A percentile compares a stretch with the other conserved stretches of the same genome.
Evolutionary conservation across 1,140 invertebrate species (phyloP).

Genomic region (Hycleus cichorii): DNA sequence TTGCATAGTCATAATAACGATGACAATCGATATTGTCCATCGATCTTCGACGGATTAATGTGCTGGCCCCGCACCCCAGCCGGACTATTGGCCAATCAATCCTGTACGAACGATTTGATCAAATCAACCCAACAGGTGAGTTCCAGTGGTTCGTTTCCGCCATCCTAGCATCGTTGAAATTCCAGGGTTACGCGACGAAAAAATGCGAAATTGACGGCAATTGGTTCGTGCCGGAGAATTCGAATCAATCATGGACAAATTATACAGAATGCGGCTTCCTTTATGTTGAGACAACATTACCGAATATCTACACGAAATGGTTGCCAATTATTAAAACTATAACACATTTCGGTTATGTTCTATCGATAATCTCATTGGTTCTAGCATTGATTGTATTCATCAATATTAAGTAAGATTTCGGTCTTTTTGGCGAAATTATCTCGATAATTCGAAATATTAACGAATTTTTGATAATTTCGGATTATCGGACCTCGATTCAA

Average conservation of each 20-base stretch:
- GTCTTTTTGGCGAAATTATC: slow-evolving; percentile 13
- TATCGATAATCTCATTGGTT: slow-evolving; percentile 58
- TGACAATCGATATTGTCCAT: slow-evolving; percentile 19
- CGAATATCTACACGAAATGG: slow-evolving; percentile 45
- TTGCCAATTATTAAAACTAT: slow-evolving; percentile 55
- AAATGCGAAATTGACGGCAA: slow-evolving; percentile 49
- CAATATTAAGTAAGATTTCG: slow-evolving; percentile 56
- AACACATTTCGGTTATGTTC: slow-evolving; percentile 60
- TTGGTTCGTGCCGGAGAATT: slow-evolving; percentile 47
- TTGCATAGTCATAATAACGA: too few species aligned
- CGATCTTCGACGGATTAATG: slow-evolving; percentile 47
- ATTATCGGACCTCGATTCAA: too few species aligned
- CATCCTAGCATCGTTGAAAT: slow-evolving; percentile 8
- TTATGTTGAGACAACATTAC: slow-evolving; percentile 8
- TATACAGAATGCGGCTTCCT: slow-evolving; percentile 45
- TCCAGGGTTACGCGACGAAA: slow-evolving; percentile 48
- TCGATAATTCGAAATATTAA: slow-evolving; percentile 3
- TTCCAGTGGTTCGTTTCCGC: not conserved
- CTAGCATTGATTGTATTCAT: slow-evolving; percentile 59
- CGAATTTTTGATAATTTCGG: not conserved
- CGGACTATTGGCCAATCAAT: slow-evolving; percentile 38
- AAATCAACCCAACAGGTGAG: slow-evolving; percentile 44
- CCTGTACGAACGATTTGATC: slow-evolving; percentile 46
- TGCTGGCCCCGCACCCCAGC: slow-evolving; percentile 49
- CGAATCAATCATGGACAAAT: slow-evolving; percentile 51